Base-by-base conservation (phyloP, 1,140 invertebrate genomes). In the Lordiphosa clarofinis region DNA sequence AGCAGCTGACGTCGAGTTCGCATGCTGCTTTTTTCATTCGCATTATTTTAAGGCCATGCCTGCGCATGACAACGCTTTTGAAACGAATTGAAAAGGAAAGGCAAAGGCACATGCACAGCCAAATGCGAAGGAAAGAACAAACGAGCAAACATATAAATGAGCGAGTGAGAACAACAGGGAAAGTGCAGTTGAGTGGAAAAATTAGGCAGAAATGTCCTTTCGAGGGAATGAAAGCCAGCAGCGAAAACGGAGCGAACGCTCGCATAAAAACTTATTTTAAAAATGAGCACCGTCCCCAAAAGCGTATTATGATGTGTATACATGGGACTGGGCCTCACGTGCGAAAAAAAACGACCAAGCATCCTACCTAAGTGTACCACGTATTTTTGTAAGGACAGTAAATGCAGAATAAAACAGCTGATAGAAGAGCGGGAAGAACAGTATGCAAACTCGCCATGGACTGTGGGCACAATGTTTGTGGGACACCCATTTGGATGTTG, bases 161-260 rank as follows among this genome's bases (percentile, higher is more conserved):
- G 47, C 60, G 72, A 76, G 62, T 55, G 59, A 68, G 59, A 81
- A 84, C 60, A 56, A 68, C 56, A 62, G 66, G 61, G 52, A 78
- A 57, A 66, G 73, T 87, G 73, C 76, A 87, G 53, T 82, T 79
- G 53, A 79, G 62, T 78, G 84, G 78, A 87, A 87, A 86, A 87
- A 84, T 78, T 78, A 87, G 84, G 62, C 73, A 78, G 56, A 78
- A 73, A 71, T 73, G 66, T 78, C 66, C 57, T 68, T 78, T 78
- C 54, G 15, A 54, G 56, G 62, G 56, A 62, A 64, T 35, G 42
- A 73, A 65, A 54, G 37, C 50, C 31, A 60, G 40, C 31, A 28
- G 43, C 38, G 19, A 39, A 54, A 40, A 42, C 28, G 24, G 12
- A 56, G 13, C 9, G 44, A 63, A 39, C 54, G 46, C 44, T 52